Conservation (phyloP, 64 coral and sea anemone genomes). For the Pocillopora verrucosa region DNA sequence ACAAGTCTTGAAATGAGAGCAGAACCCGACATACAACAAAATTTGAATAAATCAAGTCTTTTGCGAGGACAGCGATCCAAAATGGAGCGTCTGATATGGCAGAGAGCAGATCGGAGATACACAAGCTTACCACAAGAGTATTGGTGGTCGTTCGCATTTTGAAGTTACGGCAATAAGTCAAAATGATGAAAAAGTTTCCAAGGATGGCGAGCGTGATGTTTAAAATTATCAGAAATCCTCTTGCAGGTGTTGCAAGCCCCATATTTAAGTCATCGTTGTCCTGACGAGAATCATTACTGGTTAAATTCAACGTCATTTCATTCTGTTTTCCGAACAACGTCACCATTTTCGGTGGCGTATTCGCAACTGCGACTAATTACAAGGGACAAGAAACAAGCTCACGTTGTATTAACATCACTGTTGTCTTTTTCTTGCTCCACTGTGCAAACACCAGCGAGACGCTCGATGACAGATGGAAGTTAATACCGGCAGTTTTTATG, state of each 20-base stretch:
- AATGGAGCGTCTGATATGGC: slow-evolving; percentile 71
- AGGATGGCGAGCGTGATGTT: slow-evolving; percentile 62
- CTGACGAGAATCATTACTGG: neutral
- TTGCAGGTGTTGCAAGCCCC: slow-evolving; percentile 1
- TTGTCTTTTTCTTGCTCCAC: neutral
- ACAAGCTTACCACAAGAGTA: slow-evolving; percentile 80
- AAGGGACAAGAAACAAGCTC: neutral
- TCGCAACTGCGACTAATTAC: neutral
- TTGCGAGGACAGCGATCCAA: slow-evolving; percentile 40
- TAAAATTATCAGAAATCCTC: slow-evolving; percentile 43
- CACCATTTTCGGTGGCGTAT: neutral
- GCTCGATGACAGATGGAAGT: neutral
- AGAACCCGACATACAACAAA: slow-evolving; percentile 57
- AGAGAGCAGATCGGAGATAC: slow-evolving; percentile 73
- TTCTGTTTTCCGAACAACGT: neutral
- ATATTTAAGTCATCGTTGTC: neutral
- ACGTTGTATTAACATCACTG: neutral
- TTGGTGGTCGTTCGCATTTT: slow-evolving; percentile 91
- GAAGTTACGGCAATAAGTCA: slow-evolving; percentile 73
- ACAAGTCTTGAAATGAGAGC: slow-evolving; percentile 68
- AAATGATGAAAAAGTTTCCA: slow-evolving; percentile 85
- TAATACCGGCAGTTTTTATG: neutral
- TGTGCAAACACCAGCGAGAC: neutral
- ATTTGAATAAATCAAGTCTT: slow-evolving; percentile 25
- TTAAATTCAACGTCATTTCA: neutral